Percentiles rank a stretch among this genome's conserved stretches.
Conservation (phyloP, 2,797 vertebrate species). For the Silurus lanzhouensis region DNA sequence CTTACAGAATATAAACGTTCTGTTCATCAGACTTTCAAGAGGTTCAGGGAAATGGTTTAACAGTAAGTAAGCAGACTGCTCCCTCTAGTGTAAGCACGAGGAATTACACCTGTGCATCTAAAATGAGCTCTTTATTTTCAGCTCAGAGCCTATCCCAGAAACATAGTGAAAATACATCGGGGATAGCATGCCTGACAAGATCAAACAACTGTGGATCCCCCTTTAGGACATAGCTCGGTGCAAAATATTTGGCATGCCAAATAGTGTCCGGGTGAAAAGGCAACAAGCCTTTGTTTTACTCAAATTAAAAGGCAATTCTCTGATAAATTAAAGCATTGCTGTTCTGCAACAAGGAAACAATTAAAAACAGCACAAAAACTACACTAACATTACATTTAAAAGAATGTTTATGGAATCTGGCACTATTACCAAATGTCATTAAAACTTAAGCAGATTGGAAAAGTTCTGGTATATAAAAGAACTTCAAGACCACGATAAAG, state of each 20-base stretch:
- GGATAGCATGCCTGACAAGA: background rate
- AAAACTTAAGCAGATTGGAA: too few relatives aligned
- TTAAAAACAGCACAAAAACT: background rate
- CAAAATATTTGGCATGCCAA: background rate
- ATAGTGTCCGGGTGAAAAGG: background rate
- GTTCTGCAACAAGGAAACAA: background rate
- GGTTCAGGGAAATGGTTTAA: background rate
- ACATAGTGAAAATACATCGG: background rate
- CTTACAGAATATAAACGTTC: background rate
- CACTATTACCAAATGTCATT: too few relatives aligned
- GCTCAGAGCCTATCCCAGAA: background rate
- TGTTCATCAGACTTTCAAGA: background rate
- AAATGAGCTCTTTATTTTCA: background rate
- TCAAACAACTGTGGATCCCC: background rate
- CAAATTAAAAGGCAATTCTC: background rate
- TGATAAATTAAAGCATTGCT: background rate
- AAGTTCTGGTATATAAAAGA: too few relatives aligned
- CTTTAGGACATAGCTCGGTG: background rate
- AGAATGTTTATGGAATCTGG: too few relatives aligned
- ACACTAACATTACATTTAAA: background rate
- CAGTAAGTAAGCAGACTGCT: slow-evolving; percentile 13
- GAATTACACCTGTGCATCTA: background rate
- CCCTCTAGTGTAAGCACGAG: slow-evolving; percentile 49
- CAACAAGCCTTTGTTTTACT: background rate
- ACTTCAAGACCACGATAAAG: too few relatives aligned